These are phyloP conservation scores for Ariolimax columbianus DNA, from an alignment of 2,888 invertebrate species.

Conservation along the genomic window DNA sequence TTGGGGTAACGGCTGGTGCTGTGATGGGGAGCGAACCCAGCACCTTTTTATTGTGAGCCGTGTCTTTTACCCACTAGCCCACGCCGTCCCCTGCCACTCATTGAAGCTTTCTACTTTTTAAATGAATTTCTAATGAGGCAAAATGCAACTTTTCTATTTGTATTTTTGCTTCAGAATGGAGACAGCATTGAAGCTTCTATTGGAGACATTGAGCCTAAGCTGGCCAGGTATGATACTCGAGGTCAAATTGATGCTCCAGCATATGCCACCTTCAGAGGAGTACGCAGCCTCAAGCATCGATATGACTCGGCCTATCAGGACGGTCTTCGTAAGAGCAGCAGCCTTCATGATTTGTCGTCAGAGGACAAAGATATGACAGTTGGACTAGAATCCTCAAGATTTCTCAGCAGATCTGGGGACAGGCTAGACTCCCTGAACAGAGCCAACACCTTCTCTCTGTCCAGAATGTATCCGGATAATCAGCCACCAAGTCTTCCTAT, in stretches of 20 bases:
- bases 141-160: not conserved
- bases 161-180: not conserved
- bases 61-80: too few relatives aligned
- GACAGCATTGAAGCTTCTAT: not conserved
- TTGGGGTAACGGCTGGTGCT: too few relatives aligned
- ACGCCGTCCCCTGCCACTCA: too few relatives aligned
- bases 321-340: constrained; percentile 75
- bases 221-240: constrained; percentile 22
- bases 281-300: constrained; percentile 76
- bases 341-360: constrained; percentile 73
- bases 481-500: constrained; percentile 55
- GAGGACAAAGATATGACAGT: constrained; percentile 58
- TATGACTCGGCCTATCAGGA: constrained; percentile 74
- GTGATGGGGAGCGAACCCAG: too few relatives aligned
- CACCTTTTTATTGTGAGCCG: too few relatives aligned
- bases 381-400: constrained; percentile 63
- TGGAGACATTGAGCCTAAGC: not conserved
- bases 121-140: too few relatives aligned
- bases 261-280: constrained; percentile 72
- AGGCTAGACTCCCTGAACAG: constrained; percentile 60
- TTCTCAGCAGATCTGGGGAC: constrained; percentile 73
- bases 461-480: constrained; percentile 36
- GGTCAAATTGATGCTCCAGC: constrained; percentile 56
- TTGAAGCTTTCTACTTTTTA: too few relatives aligned
- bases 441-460: constrained; percentile 33